These are phyloP conservation scores for Athetis lepigone DNA, from an alignment of 2,888 invertebrate species.

Conservation along the genomic window DNA sequence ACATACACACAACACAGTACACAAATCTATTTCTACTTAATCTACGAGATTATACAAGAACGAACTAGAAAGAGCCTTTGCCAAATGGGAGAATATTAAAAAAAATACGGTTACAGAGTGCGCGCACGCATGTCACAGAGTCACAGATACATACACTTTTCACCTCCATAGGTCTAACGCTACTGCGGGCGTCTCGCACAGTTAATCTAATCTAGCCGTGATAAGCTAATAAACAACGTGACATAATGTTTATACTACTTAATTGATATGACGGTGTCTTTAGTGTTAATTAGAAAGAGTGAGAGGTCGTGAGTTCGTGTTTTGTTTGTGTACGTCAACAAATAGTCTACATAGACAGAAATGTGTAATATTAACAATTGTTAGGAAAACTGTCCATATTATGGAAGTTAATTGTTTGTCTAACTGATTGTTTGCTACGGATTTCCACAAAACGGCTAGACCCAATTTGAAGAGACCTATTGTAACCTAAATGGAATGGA, in stretches of 20 bases:
- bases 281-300: constrained; percentile 4
- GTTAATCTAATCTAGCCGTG: constrained; percentile 62
- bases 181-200: constrained; percentile 49
- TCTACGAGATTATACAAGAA: no score
- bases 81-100: no score
- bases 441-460: no score
- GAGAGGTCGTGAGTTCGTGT: constrained; percentile 23
- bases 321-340: neutral
- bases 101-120: no score
- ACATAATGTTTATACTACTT: constrained; percentile 52
- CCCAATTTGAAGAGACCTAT: no score
- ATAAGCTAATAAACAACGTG: constrained; percentile 56
- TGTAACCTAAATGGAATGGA: no score
- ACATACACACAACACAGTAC: constrained; percentile 16
- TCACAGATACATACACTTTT: constrained; percentile 58
- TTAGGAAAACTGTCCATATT: no score
- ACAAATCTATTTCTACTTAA: constrained; percentile 1
- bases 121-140: constrained; percentile 5
- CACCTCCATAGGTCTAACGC: constrained; percentile 63
- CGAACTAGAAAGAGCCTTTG: no score
- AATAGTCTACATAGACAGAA: neutral
- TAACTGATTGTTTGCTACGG: no score
- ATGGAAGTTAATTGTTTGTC: no score
- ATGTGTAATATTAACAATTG: no score
- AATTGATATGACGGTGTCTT: constrained; percentile 19